These are phyloP conservation scores for Macrocentrus cingulum DNA, from an alignment of 1,140 invertebrate species.

Conservation along the genomic window DNA sequence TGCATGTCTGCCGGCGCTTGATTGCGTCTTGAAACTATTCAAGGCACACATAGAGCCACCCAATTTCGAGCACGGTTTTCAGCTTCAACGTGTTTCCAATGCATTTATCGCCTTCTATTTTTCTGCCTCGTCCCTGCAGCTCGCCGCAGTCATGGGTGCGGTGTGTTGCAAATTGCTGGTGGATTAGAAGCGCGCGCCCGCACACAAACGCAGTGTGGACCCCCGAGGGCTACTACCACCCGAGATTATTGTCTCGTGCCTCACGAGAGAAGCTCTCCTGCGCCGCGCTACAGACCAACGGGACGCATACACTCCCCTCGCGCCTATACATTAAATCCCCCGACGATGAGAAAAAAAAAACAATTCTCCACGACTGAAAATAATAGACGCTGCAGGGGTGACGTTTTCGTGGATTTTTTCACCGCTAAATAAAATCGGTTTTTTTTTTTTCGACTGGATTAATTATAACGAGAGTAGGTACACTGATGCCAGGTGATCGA, in stretches of 20 bases:
- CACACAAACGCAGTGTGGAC: constrained; percentile 24
- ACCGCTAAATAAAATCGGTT: neutral
- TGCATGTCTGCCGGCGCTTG: constrained; percentile 15
- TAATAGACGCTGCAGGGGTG: constrained; percentile 21
- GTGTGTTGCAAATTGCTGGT: constrained; percentile 40
- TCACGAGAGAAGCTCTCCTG: constrained; percentile 31
- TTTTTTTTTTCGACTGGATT: neutral
- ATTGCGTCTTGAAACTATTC: neutral
- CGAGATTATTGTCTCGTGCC: constrained; percentile 47
- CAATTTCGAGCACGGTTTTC: constrained; percentile 7
- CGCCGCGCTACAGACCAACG: neutral
- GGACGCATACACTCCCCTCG: neutral
- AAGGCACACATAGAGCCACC: neutral
- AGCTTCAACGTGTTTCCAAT: neutral
- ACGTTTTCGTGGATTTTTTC: constrained; percentile 14
- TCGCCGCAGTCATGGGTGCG: constrained; percentile 24
- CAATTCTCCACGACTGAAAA: constrained; percentile 9
- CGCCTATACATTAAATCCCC: neutral
- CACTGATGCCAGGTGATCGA: constrained; percentile 1
- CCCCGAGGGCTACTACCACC: constrained; percentile 17
- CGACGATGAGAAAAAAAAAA: neutral
- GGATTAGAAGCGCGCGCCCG: constrained; percentile 43
- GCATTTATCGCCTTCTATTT: constrained; percentile 9
- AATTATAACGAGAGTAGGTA: constrained; percentile 7
- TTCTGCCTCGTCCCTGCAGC: constrained; percentile 13